Evolutionary conservation across 2,797 vertebrate species (phyloP), one percentile per base, ranked within the genome.

Genomic region (Liparis tanakae): DNA sequence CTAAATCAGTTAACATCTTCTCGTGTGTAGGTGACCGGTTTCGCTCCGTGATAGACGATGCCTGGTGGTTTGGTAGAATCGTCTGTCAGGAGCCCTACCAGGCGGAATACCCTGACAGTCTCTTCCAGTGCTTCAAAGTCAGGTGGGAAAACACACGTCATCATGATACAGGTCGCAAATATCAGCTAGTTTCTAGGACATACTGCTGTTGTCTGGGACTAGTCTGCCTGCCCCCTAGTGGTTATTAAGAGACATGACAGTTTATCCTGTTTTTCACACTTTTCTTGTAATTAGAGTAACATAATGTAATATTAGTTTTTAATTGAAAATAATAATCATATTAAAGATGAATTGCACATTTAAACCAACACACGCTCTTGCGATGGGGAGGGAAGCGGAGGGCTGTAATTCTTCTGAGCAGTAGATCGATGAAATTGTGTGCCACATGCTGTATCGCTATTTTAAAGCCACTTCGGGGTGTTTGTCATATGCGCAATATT

Each of bases 61-160:
- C 97, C 10, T 99, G 98, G 98, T 99, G 98, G 98, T 99, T 98
- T 91, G 98, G 98, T 86, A 96, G 94, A n/a, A 96, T 99, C 60
- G 87, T 97, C 64, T 96, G 95, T 83, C 98, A 99, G 93, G 97
- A 99, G 67, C 97, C 98, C 0, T 98, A 97, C 78, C 98, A 99
- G 72, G 71, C 89, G 0, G 96, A 98, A 61, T 99, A 99, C 86
- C 96, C 97, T 0, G 98, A 99, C 85, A 99, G 98, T 81, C 96
- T 96, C 80, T 99, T 99, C 87, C 98, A 99, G 92, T 99, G 97
- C 89, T 99, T 98, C 76, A 95, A 96, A 94, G 98, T 99, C 85
- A 96, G 95, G 98, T 99, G 20, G 37, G 83, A 36, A 53, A 64
- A 50, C 5, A 51, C 13, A 14, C 7, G 10, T 68, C 48, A 44